Evolutionary conservation across 2,888 invertebrate species (phyloP), one percentile per base, ranked within the genome.

Genomic region (Hypselothyrea guttata): DNA sequence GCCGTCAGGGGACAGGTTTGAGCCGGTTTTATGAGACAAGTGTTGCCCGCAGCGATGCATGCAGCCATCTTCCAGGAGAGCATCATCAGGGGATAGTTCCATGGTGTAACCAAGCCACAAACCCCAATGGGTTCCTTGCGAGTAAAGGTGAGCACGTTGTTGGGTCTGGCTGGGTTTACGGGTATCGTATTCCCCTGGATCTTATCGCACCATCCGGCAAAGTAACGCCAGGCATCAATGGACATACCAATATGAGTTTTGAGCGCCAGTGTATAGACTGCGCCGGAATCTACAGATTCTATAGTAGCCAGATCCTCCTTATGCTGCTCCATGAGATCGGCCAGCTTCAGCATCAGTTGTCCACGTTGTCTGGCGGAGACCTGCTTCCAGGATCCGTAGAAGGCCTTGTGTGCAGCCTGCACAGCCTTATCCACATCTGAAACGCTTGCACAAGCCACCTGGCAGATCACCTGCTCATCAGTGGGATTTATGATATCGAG

Each of bases 81-180:
- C 98, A 98, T 99, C 98, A 99, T 98, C 7, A 99, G 91, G 0
- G 98, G 98, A 89, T 98, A 99, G 90, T 98, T 98, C 98, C 98
- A 99, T 0, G 98, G 98, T 0, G 98, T 98, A 11, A 98, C 93
- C 11, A 98, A 91, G 0, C 95, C 98, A 84, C 97, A 97, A 2
- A 98, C 98, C 0, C 95, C 98, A 65, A 98, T 95, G 0, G 98
- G 97, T 89, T 98, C 98, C 71, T 94, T 94, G 85, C 94, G 94
- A 0, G 98, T 98, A 73, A 96, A 93, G 0, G 96, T 95, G 1
- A 98, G 90, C 87, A 98, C 98, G 78, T 93, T 93, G 88, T 97
- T 98, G 0, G 98, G 98, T 47, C 98, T 91, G 0, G 98, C 97
- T 84, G 98, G 95, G 79, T 93, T 95, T 49, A 98, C 96, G 0